Evolutionary conservation across 2,797 vertebrate species (phyloP).

Genomic region (Lagocephalus sceleratus): DNA sequence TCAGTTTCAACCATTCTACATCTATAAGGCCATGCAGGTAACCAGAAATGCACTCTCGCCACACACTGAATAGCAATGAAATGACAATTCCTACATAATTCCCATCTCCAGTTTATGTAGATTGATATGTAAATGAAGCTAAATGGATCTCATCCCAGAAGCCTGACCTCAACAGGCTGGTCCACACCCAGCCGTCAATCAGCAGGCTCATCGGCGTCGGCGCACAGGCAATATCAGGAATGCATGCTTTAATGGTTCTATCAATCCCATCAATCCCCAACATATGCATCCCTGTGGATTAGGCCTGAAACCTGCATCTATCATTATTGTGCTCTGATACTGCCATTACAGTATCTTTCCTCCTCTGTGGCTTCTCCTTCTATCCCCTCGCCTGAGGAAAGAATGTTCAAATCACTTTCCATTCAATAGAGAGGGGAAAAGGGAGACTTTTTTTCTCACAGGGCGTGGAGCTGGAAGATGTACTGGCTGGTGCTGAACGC

Average conservation of each 20-base stretch:
- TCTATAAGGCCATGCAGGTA: slow-evolving; percentile 23
- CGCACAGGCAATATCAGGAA: slow-evolving; percentile 20
- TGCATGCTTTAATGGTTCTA: slow-evolving; percentile 35
- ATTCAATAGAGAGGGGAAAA: slow-evolving; percentile 34
- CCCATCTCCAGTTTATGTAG: slow-evolving; percentile 28
- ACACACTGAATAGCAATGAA: slow-evolving; percentile 44
- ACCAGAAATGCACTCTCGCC: slow-evolving; percentile 24
- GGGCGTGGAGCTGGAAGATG: slow-evolving; percentile 45
- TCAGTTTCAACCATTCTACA: slow-evolving; percentile 37
- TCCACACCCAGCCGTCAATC: slow-evolving; percentile 47
- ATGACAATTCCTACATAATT: slow-evolving; percentile 53
- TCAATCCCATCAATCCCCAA: slow-evolving; percentile 28
- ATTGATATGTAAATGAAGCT: slow-evolving; percentile 64
- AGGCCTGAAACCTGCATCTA: slow-evolving; percentile 51
- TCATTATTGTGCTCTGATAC: slow-evolving; percentile 56
- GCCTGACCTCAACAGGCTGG: slow-evolving; percentile 46
- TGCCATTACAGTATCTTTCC: slow-evolving; percentile 49
- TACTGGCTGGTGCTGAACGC: slow-evolving; percentile 8
- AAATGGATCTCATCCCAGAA: slow-evolving; percentile 55
- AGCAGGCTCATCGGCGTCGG: slow-evolving; percentile 42
- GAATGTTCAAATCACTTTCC: slow-evolving; percentile 55
- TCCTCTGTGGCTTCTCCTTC: slow-evolving; percentile 29
- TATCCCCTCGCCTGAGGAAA: slow-evolving; percentile 42
- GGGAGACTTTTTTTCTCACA: slow-evolving; percentile 41
- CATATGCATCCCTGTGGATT: slow-evolving; percentile 42